Conservation (phyloP, 2,888 invertebrate species). For the Mythimna loreyi region DNA sequence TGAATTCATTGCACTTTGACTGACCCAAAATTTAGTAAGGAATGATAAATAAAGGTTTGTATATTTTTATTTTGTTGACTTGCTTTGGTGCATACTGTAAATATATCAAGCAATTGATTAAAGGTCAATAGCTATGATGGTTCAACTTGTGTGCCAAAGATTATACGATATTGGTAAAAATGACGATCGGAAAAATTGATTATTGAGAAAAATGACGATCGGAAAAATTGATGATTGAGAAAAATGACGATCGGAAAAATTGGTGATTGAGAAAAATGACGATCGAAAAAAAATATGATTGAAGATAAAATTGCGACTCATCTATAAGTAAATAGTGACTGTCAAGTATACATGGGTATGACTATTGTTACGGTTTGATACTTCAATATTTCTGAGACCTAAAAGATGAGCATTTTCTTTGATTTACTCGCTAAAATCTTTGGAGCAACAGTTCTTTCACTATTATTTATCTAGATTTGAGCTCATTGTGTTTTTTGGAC, state of each 20-base stretch:
- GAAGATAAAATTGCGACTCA: neutral
- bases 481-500: constrained; percentile 16
- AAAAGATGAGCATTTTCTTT: neutral
- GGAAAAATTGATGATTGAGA: too few relatives aligned
- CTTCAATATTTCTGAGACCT: neutral
- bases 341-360: neutral
- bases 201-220: neutral
- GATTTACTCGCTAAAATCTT: neutral
- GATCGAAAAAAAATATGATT: neutral
- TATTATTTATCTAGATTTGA: constrained; percentile 40
- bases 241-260: neutral
- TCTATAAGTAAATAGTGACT: neutral
- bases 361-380: neutral
- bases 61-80: too few relatives aligned
- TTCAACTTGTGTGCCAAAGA: too few relatives aligned
- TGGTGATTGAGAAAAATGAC: neutral
- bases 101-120: too few relatives aligned
- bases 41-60: too few relatives aligned
- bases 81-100: too few relatives aligned
- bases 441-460: constrained; percentile 8
- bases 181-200: too few relatives aligned
- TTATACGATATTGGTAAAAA: too few relatives aligned
- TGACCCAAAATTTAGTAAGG: too few relatives aligned
- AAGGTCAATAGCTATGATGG: too few relatives aligned
- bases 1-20: too few relatives aligned